Percentiles rank a stretch among this genome's conserved stretches.
Evolutionary conservation across 1,140 invertebrate species (phyloP).

Genomic region (Asbolus verrucosus): DNA sequence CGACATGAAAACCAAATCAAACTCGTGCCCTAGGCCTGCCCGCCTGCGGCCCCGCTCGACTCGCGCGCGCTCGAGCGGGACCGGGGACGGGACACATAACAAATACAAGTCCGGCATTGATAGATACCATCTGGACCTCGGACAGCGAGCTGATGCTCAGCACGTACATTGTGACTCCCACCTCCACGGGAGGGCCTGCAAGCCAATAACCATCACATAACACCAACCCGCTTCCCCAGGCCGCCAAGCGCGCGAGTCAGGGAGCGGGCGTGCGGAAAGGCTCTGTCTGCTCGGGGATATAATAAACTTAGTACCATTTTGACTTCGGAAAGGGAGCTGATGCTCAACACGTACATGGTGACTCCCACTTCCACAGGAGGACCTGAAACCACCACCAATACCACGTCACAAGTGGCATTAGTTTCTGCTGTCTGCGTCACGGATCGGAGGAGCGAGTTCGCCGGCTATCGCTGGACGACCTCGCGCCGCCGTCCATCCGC

Average conservation of each 20-base stretch:
- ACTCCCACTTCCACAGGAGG: constrained; percentile 96
- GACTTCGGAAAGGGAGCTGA: constrained; percentile 98
- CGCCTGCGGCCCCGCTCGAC: constrained; percentile 58
- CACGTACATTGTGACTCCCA: constrained; percentile 98
- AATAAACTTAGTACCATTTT: constrained; percentile 86
- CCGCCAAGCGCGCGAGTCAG: constrained; percentile 59
- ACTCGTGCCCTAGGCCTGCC: constrained; percentile 66
- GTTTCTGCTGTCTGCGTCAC: constrained; percentile 13
- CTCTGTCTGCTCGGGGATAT: constrained; percentile 39
- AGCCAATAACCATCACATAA: constrained; percentile 64
- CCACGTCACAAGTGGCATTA: constrained; percentile 55
- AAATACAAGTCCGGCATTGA: constrained; percentile 48
- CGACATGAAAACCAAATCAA: constrained; percentile 61
- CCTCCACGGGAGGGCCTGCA: constrained; percentile 94
- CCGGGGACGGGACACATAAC: constrained; percentile 61
- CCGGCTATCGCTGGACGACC: constrained; percentile 20
- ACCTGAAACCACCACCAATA: constrained; percentile 77
- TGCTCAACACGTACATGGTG: constrained; percentile 98
- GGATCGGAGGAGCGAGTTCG: constrained; percentile 10
- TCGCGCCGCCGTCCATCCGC: constrained; percentile 36
- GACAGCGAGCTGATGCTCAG: constrained; percentile 98
- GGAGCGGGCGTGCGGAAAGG: constrained; percentile 52
- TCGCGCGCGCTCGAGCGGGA: constrained; percentile 51
- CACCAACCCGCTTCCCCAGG: constrained; percentile 59
- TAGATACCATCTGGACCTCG: constrained; percentile 97